Base-by-base conservation (phyloP, 2,888 invertebrate genomes). In the Latrodectus elegans region DNA sequence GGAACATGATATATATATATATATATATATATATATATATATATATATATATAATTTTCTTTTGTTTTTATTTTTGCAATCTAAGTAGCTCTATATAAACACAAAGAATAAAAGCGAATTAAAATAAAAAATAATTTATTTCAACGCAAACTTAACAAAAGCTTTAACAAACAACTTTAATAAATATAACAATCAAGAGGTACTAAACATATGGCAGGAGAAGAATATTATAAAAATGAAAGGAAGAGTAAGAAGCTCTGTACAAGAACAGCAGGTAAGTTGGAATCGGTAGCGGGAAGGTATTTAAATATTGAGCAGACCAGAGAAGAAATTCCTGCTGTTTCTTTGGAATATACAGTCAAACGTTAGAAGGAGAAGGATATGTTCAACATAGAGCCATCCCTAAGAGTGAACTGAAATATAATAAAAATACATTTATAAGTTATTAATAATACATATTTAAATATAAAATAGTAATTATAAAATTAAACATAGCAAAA, bases 141-240 rank as follows among this genome's bases (percentile, higher is more conserved):
- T 68, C 26, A 74, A 74, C 80, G 55, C 55, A 82, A 82, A 75
- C 82, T 67, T 82, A 82, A 82, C 82, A 82, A 82, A 70, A 15
- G 81, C 81, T 74, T 67, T 17, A 73, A 75, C 53, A 82, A 52
- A 70, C 38, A 60, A 22, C 70, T 60, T 82, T 75, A 82, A 82
- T 82, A 82, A 82, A 82, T 82, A 82, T 22, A 70, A 82, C 82
- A 82, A 70, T 60, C 64, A 82, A 70, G 49, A 55, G 75, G 75
- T 68, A 82, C 26, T 12, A 55, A 22, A 65, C 65, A 12, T 73
- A 73, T 22, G 52, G 51, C 52, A 49, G 49, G 17, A 65, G 52
- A 73, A 17, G n/a, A 65, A 53, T 15, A 74, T 12, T 67, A 64
- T n/a, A 17, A 12, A 65, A 65, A 64, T 52, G 60, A 49, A 22